Evolutionary conservation across 2,113 vertebrate genomes (phyloP).

Genomic region (Tauraco erythrolophus): DNA sequence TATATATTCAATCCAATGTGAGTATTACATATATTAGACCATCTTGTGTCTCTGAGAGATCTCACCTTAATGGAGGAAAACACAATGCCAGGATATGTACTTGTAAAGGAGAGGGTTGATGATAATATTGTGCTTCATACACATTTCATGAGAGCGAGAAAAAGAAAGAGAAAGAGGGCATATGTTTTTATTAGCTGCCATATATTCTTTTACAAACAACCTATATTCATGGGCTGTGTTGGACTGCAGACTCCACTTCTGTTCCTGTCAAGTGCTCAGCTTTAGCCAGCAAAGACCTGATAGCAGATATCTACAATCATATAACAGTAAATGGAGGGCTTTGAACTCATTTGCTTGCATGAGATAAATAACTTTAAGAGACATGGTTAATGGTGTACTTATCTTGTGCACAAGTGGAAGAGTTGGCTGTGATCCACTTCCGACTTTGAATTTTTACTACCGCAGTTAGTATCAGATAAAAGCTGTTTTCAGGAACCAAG

Average conservation of each 20-base stretch:
- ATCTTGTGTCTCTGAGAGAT: neutral
- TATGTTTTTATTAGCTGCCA: neutral
- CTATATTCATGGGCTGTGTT: neutral
- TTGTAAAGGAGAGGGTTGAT: neutral
- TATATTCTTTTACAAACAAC: neutral
- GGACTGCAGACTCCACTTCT: neutral
- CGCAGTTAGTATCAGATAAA: conserved; percentile 41
- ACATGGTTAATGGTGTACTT: conserved; percentile 44
- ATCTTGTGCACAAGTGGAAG: conserved; percentile 37
- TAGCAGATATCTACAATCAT: conserved; percentile 20
- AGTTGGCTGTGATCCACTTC: conserved; percentile 59
- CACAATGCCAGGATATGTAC: neutral
- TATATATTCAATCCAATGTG: neutral
- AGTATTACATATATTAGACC: neutral
- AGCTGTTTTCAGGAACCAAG: conserved; percentile 53
- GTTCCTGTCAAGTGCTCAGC: neutral
- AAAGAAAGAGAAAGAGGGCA: neutral
- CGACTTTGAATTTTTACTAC: conserved; percentile 51
- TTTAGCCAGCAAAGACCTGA: conserved; percentile 1
- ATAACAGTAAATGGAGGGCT: conserved; percentile 34
- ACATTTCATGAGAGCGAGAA: neutral
- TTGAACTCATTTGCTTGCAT: conserved; percentile 54
- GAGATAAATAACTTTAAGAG: conserved; percentile 52
- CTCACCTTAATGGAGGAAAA: neutral
- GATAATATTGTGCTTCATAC: neutral